Conservation (phyloP, 1,140 invertebrate genomes). For the Whitmania pigra region DNA sequence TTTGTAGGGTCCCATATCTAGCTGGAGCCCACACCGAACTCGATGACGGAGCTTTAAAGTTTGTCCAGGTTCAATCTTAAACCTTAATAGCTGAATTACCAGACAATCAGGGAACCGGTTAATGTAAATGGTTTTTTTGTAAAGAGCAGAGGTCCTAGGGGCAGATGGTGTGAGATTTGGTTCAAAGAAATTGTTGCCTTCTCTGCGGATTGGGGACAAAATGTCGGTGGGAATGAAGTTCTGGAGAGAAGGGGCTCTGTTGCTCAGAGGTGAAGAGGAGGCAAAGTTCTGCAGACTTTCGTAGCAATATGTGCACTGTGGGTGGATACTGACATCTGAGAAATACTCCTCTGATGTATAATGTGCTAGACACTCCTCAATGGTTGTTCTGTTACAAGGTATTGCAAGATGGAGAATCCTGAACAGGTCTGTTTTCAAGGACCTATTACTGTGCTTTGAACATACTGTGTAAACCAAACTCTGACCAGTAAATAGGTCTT, state of each 20-base stretch:
- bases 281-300: neutral
- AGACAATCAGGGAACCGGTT: neutral
- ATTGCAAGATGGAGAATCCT: conserved; percentile 4
- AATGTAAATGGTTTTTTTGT: neutral
- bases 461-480: neutral
- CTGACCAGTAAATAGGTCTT: conserved; percentile 7
- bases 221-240: no score
- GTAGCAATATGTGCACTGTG: neutral
- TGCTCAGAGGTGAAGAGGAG: neutral
- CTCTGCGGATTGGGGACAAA: no score
- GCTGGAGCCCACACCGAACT: neutral
- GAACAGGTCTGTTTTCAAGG: conserved; percentile 1
- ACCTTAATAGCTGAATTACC: neutral
- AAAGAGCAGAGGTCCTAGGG: neutral
- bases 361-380: neutral
- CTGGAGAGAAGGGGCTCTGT: neutral
- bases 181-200: neutral
- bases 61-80: neutral
- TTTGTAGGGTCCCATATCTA: neutral
- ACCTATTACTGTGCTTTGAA: neutral
- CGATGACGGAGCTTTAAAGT: neutral
- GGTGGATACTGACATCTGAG: neutral
- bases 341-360: no score
- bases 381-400: neutral
- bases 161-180: neutral